Evolutionary conservation across 2,797 vertebrate species (phyloP).

Genomic region (Sebastes taczanowskii): DNA sequence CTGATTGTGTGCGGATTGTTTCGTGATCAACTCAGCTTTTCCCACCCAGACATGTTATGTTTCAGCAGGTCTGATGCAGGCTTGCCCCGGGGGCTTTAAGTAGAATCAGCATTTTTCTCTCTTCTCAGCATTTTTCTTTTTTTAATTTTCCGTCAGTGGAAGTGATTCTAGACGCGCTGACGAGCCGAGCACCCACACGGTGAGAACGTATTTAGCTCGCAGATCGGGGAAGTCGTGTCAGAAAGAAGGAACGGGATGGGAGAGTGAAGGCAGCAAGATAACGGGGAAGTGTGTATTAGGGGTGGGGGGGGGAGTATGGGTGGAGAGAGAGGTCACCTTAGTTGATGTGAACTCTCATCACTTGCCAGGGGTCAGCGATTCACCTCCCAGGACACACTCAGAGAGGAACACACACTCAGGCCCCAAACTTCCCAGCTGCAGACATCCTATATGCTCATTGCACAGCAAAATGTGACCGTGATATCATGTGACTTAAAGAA

Average conservation of each 20-base stretch:
- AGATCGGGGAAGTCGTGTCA: conserved; percentile 42
- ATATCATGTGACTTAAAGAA: conserved; percentile 70
- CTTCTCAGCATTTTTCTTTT: conserved; percentile 47
- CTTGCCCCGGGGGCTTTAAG: conserved; percentile 27
- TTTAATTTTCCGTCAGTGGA: conserved; percentile 56
- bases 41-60: conserved; percentile 61
- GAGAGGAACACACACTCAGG: neutral
- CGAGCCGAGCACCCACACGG: neutral
- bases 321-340: conserved; percentile 41
- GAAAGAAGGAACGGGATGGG: conserved; percentile 31
- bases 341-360: conserved; percentile 70
- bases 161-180: conserved; percentile 66
- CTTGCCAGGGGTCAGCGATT: conserved; percentile 67
- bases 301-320: neutral
- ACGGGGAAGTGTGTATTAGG: conserved; percentile 22
- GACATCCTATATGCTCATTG: conserved; percentile 26
- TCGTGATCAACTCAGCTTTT: conserved; percentile 53
- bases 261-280: conserved; percentile 43
- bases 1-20: conserved; percentile 57
- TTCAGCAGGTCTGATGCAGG: conserved; percentile 63
- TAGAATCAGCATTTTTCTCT: conserved; percentile 61
- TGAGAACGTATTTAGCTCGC: conserved; percentile 42
- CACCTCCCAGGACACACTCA: conserved; percentile 32
- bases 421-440: conserved; percentile 14
- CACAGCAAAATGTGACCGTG: conserved; percentile 23